Base-by-base conservation (phyloP, 1,140 invertebrate genomes). In the Copidosoma floridanum region DNA sequence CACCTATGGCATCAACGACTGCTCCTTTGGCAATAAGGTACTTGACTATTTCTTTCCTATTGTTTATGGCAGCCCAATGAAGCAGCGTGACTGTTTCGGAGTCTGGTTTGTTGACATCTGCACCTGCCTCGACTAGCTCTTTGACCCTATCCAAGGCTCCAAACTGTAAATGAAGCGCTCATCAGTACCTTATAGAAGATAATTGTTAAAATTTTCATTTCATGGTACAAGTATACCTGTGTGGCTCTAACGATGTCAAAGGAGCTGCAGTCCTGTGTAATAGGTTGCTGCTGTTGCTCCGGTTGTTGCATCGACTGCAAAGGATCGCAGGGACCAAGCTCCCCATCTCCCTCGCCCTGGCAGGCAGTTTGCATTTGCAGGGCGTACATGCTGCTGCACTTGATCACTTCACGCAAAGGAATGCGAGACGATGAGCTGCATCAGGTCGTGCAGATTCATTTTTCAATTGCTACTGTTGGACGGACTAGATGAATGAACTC, bases 61-160 rank as follows among this genome's bases (percentile, higher is more conserved):
- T 99, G 77, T 99, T 99, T 68, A 99, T 99, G 16, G 97, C 91
- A 18, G 97, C 97, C 97, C 97, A 99, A 75, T 99, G 97, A 1
- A 99, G 82, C n/a, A 99, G 80, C 2, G 95, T 95, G 12, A 97
- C 93, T n/a, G 92, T 94, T 77, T 96, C 93, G 64, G 83, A 82
- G 74, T 97, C 94, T 41, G 91, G 86, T 70, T 93, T 85, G 78
- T 95, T 96, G 1, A 96, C 93, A 80, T 95, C 91, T 78, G 89
- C 92, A 1, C 93, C 93, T 44, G 85, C 85, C 68, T 98, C 94
- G 2, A 98, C 84, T 3, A 98, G 81, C 73, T 96, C 90, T 61
- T 88, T 87, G 18, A 93, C 91, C 68, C 93, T 81, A 41, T 87
- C 86, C 71, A 93, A 85, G 12, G 91, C 89, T 16, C 95, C 95